A percentile compares a stretch with the other conserved stretches of the same genome.
Conservation (phyloP, 2,888 invertebrate genomes). For the Neelides folsomi region DNA sequence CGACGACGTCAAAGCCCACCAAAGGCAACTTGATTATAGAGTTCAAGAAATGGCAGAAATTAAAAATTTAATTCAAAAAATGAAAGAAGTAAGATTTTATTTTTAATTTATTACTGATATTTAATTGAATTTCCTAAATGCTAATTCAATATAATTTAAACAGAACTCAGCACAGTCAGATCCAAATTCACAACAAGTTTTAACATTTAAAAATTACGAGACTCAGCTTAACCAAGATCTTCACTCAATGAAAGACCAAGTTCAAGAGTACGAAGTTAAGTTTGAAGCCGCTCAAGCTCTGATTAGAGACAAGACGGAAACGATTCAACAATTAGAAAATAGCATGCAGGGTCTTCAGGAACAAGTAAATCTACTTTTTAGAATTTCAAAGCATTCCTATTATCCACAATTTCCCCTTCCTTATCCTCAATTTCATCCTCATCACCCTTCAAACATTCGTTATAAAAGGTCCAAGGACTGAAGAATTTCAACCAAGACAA, state of each 20-base stretch:
- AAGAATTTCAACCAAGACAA: too few species aligned
- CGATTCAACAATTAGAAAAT: constrained; percentile 23
- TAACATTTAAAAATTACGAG: constrained; percentile 9
- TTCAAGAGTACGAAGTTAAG: constrained; percentile 22
- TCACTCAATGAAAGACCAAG: constrained; percentile 20
- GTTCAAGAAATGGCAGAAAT: constrained; percentile 26
- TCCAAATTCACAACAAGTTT: too few species aligned
- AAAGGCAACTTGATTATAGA: constrained; percentile 21
- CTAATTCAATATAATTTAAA: too few species aligned
- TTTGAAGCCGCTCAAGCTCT: constrained; percentile 21
- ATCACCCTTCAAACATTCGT: too few species aligned
- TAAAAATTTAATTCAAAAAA: constrained; percentile 19
- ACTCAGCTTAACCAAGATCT: constrained; percentile 23
- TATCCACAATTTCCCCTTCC: too few species aligned
- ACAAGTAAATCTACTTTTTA: constrained; percentile 14
- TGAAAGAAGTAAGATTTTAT: constrained; percentile 17
- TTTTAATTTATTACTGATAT: neutral
- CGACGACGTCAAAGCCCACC: constrained; percentile 21
- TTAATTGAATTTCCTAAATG: too few species aligned
- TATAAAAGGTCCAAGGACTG: too few species aligned
- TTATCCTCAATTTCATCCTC: too few species aligned
- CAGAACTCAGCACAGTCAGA: too few species aligned
- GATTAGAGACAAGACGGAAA: constrained; percentile 21
- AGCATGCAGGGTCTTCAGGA: constrained; percentile 26
- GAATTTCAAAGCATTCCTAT: neutral